A percentile compares a stretch with the other conserved stretches of the same genome.
Evolutionary conservation across 2,888 invertebrate species (phyloP).

Genomic region (Schrankia costaestrigalis): DNA sequence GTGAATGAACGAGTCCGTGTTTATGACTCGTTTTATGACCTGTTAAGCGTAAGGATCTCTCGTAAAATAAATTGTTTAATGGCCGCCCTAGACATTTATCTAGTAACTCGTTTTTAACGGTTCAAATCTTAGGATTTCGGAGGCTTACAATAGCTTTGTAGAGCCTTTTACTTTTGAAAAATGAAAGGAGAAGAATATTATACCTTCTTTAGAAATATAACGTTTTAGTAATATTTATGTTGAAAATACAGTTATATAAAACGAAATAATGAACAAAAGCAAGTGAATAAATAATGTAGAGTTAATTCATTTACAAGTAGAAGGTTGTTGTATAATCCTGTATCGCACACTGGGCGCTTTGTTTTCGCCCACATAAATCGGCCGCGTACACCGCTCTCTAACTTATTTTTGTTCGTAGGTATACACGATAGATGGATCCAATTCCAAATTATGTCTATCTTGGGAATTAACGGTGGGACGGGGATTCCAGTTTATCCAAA

Average conservation of each 20-base stretch:
- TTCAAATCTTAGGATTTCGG: constrained; percentile 32
- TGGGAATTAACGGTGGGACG: constrained; percentile 79
- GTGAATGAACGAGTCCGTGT: constrained; percentile 71
- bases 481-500: constrained; percentile 79
- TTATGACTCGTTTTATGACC: constrained; percentile 76
- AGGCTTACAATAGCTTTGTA: neutral
- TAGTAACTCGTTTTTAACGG: constrained; percentile 31
- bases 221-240: too few relatives aligned
- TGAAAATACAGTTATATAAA: too few relatives aligned
- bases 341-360: constrained; percentile 49
- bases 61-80: constrained; percentile 71
- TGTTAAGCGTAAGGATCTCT: constrained; percentile 75
- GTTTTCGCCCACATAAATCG: constrained; percentile 72
- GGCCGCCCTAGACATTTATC: constrained; percentile 42
- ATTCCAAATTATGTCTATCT: constrained; percentile 82
- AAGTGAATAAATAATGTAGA: constrained; percentile 1
- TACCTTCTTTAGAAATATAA: too few relatives aligned
- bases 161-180: neutral
- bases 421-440: constrained; percentile 80
- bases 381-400: constrained; percentile 53
- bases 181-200: neutral
- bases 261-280: neutral
- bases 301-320: constrained; percentile 19
- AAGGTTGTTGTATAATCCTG: constrained; percentile 34
- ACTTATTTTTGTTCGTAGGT: constrained; percentile 77